phyloP scores from a whole-genome alignment of 2,888 invertebrate species.

The Dasysyrphus albostriatus region DNA sequence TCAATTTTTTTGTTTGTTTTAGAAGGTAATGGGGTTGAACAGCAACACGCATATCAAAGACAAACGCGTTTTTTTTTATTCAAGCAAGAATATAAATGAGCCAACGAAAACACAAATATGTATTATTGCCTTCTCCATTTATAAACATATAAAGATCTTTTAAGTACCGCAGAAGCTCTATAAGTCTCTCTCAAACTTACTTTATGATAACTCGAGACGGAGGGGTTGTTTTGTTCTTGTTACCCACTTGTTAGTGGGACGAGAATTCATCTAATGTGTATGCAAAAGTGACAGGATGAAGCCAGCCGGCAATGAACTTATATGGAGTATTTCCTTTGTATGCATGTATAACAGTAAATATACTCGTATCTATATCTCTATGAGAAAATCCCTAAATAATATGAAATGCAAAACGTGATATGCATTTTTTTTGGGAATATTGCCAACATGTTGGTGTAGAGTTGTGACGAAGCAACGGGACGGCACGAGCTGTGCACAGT shows the following conservation, averaged over 20 bases:
- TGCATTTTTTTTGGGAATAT: conserved; percentile 47
- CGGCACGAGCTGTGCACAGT: too few species aligned
- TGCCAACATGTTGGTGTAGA: too few species aligned
- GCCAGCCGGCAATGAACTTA: conserved; percentile 28
- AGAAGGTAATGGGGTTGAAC: conserved; percentile 15
- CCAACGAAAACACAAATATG: conserved; percentile 27
- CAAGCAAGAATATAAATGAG: conserved; percentile 60
- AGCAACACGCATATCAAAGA: conserved; percentile 69
- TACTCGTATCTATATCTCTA: not conserved
- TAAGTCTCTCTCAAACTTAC: conserved; percentile 9
- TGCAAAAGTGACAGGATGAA: conserved; percentile 11
- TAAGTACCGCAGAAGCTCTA: conserved; percentile 44
- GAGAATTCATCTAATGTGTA: conserved; percentile 1
- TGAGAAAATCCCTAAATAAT: conserved; percentile 70
- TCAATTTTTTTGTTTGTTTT: not conserved
- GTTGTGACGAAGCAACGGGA: too few species aligned
- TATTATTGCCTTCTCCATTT: not conserved
- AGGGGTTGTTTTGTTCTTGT: not conserved
- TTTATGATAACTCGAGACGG: not conserved
- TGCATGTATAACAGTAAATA: not conserved
- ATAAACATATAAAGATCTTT: conserved; percentile 12
- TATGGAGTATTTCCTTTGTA: conserved; percentile 16
- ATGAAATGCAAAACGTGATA: conserved; percentile 71
- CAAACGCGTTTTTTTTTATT: conserved; percentile 58
- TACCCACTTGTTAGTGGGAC: not conserved